These are phyloP conservation scores for Oreocharis arfaki DNA, from an alignment of 2,113 vertebrate species.

Conservation along the genomic window DNA sequence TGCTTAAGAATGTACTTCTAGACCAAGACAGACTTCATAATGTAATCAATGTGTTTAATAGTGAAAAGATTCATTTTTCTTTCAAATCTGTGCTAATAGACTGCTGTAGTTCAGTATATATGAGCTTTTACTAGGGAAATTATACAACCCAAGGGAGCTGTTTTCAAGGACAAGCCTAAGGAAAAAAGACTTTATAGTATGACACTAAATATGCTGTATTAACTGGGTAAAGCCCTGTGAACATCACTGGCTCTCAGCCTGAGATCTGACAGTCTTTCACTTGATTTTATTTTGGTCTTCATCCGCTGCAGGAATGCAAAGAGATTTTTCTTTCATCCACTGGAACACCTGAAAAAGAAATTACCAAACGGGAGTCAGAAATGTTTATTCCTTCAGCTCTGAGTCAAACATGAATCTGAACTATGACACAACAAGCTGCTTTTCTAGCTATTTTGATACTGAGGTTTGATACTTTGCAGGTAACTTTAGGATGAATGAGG, in stretches of 20 bases:
- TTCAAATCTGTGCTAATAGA: background rate
- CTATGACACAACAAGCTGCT: background rate
- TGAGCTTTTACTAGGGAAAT: background rate
- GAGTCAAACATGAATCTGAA: background rate
- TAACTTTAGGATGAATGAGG: background rate
- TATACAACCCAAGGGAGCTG: background rate
- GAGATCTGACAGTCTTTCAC: background rate
- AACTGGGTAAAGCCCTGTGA: background rate
- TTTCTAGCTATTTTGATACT: background rate
- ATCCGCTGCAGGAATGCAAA: background rate
- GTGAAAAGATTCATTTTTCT: background rate
- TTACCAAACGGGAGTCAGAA: background rate
- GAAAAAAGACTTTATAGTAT: background rate
- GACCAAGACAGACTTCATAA: background rate
- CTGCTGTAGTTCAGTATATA: background rate
- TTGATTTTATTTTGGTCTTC: background rate
- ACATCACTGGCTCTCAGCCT: background rate
- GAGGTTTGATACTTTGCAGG: background rate
- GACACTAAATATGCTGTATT: background rate
- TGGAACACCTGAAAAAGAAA: background rate
- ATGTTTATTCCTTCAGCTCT: background rate
- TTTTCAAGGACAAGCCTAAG: background rate
- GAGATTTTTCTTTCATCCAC: background rate
- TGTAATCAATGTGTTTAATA: background rate
- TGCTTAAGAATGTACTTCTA: background rate